phyloP scores from a whole-genome alignment of 2,113 vertebrate genomes.

The Dicentrarchus labrax region DNA sequence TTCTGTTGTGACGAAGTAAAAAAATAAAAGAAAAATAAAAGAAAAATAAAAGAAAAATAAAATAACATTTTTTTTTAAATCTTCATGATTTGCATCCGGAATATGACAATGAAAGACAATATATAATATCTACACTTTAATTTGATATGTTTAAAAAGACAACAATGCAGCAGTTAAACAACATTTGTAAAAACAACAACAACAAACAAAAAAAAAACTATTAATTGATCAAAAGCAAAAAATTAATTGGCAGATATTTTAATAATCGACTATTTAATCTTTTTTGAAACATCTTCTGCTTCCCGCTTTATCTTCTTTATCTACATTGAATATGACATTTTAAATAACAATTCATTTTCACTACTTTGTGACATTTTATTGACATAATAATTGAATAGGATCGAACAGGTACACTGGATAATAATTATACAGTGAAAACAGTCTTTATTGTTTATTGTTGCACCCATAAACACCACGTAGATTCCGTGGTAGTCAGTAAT shows the following conservation, averaged over 20 bases:
- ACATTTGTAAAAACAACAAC: too few relatives aligned
- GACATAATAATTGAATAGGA: not conserved
- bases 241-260: too few relatives aligned
- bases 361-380: not conserved
- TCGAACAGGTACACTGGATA: not conserved
- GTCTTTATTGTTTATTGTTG: too few relatives aligned
- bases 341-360: not conserved
- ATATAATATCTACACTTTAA: not conserved
- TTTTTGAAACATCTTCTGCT: too few relatives aligned
- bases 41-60: not conserved
- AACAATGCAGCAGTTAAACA: too few relatives aligned
- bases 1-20: slow-evolving; percentile 37
- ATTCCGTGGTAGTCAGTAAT: not conserved
- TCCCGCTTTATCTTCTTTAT: too few relatives aligned
- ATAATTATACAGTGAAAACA: not conserved
- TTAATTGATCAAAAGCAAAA: too few relatives aligned
- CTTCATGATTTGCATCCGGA: not conserved
- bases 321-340: too few relatives aligned
- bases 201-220: too few relatives aligned
- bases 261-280: too few relatives aligned
- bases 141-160: not conserved
- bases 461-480: not conserved
- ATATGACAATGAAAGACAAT: not conserved
- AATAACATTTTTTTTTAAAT: too few relatives aligned
- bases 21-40: not conserved